These are phyloP conservation scores for Oostethus manadensis DNA, from an alignment of 2,113 vertebrate genomes.

Conservation along the genomic window DNA sequence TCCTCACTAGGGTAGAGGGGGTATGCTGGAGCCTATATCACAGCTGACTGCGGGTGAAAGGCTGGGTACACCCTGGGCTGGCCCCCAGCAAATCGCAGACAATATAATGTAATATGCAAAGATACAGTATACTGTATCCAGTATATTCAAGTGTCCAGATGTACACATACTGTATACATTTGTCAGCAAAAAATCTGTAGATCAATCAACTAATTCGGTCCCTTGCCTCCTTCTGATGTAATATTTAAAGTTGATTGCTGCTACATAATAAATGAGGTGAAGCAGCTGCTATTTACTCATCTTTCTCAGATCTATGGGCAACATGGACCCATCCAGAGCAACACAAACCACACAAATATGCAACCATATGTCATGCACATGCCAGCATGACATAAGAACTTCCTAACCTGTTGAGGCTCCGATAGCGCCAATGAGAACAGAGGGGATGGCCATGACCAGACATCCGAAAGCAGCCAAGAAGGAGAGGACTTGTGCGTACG, in stretches of 20 bases:
- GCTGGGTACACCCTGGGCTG: too few relatives aligned
- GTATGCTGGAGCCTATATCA: too few relatives aligned
- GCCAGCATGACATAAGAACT: constrained; percentile 1
- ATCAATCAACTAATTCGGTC: constrained; percentile 68
- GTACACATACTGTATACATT: constrained; percentile 32
- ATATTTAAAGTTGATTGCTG: constrained; percentile 62
- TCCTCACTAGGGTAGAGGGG: too few relatives aligned
- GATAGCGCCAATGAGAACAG: constrained; percentile 91
- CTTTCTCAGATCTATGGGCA: constrained; percentile 66
- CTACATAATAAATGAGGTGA: constrained; percentile 74
- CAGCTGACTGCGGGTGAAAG: too few relatives aligned
- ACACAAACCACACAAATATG: constrained; percentile 3
- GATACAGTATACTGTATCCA: too few relatives aligned
- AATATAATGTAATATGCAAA: too few relatives aligned
- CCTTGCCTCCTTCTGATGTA: constrained; percentile 68
- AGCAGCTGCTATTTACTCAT: constrained; percentile 75
- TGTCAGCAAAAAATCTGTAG: constrained; percentile 54
- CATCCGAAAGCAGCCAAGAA: constrained; percentile 95
- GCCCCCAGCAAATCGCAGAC: too few relatives aligned
- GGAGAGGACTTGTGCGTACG: constrained; percentile 94
- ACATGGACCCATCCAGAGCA: constrained; percentile 37
- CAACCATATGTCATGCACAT: constrained; percentile 9
- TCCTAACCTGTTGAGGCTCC: constrained; percentile 92
- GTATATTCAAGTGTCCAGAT: not conserved
- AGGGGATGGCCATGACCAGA: constrained; percentile 91